Conservation (phyloP, 2,797 vertebrate species). For the Chelonia mydas region DNA sequence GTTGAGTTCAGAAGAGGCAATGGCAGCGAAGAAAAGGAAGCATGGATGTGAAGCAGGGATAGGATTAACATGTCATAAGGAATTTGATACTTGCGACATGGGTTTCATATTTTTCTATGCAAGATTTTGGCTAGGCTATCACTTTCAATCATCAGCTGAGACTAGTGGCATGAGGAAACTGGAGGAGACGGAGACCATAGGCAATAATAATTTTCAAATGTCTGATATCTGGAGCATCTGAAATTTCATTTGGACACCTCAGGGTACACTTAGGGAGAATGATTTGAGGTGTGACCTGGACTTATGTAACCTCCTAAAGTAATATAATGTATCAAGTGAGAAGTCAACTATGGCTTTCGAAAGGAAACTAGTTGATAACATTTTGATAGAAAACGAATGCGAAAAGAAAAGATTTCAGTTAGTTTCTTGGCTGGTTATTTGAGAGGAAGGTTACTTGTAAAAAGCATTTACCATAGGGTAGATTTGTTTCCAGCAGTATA, state of each 20-base stretch:
- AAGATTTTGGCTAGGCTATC: background rate
- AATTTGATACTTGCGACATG: background rate
- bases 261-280: background rate
- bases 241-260: background rate
- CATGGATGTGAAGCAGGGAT: background rate
- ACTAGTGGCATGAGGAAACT: background rate
- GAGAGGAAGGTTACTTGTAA: slow-evolving; percentile 1
- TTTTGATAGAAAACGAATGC: background rate
- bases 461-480: slow-evolving; percentile 22
- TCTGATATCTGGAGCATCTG: background rate
- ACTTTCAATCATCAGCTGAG: slow-evolving; percentile 7
- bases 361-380: background rate
- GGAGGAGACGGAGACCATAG: background rate
- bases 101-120: background rate
- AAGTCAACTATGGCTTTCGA: background rate
- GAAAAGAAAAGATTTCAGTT: background rate
- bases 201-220: background rate
- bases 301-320: background rate
- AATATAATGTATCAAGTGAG: background rate
- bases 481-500: background rate
- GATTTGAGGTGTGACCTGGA: background rate
- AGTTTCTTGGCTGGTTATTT: background rate
- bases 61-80: background rate
- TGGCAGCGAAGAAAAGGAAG: background rate
- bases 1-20: background rate